phyloP scores from a whole-genome alignment of 1,140 invertebrate genomes.

The Ephestia elutella region DNA sequence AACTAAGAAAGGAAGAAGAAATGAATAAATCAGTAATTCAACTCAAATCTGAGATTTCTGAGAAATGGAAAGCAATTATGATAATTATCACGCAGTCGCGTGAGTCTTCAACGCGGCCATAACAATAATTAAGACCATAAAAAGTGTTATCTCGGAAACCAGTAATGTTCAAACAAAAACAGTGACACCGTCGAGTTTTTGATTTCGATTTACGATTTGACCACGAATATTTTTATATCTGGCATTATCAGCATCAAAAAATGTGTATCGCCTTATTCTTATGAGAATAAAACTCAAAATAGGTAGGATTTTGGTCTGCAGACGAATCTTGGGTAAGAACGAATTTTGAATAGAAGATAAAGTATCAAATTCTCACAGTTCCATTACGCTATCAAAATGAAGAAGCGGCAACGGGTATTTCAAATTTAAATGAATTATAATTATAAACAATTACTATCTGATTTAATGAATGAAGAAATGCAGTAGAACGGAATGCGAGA shows the following conservation, averaged over 20 bases:
- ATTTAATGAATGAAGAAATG: conserved; percentile 60
- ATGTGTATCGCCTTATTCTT: not conserved
- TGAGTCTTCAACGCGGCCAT: conserved; percentile 43
- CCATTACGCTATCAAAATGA: conserved; percentile 52
- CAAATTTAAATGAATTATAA: conserved; percentile 68
- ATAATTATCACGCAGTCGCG: conserved; percentile 61
- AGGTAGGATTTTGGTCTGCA: not conserved
- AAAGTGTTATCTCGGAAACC: conserved; percentile 62
- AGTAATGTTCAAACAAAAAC: conserved; percentile 65
- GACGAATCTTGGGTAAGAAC: not conserved
- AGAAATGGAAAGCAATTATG: conserved; percentile 60
- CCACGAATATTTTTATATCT: conserved; percentile 21
- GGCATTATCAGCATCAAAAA: conserved; percentile 3
- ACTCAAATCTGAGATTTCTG: conserved; percentile 33
- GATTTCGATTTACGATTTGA: conserved; percentile 56
- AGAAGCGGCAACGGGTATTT: conserved; percentile 47
- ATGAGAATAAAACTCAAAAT: not conserved
- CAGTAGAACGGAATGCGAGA: conserved; percentile 26
- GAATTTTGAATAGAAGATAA: conserved; percentile 31
- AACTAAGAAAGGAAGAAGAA: too few relatives aligned
- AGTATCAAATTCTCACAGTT: conserved; percentile 62
- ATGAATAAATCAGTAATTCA: not conserved
- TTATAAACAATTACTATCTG: conserved; percentile 65
- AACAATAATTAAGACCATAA: conserved; percentile 65
- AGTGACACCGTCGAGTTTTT: conserved; percentile 48